Evolutionary conservation across 2,113 vertebrate species (phyloP).

Genomic region (Tautogolabrus adspersus): DNA sequence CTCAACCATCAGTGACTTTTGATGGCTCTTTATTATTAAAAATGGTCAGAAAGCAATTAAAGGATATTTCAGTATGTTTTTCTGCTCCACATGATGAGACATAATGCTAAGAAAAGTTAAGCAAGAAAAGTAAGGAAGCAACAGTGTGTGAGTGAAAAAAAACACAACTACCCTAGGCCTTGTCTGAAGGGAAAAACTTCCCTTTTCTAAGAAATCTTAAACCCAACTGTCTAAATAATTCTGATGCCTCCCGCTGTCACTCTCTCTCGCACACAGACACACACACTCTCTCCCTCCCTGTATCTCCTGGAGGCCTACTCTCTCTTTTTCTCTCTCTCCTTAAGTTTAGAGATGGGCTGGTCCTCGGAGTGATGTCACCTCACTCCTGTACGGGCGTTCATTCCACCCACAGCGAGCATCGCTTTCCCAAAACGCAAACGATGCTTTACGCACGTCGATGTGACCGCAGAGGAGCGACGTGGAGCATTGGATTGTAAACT

Average conservation of each 20-base stretch:
- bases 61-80: neutral
- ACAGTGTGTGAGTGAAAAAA: slow-evolving; percentile 15
- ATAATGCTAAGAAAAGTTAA: slow-evolving; percentile 3
- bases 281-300: neutral
- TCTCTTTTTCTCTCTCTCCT: slow-evolving; percentile 8
- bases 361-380: slow-evolving; percentile 78
- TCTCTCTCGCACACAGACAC: too few species aligned
- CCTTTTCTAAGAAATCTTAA: slow-evolving; percentile 33
- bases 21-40: neutral
- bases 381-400: slow-evolving; percentile 61
- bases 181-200: slow-evolving; percentile 17
- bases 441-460: slow-evolving; percentile 56
- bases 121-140: slow-evolving; percentile 1
- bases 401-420: slow-evolving; percentile 45
- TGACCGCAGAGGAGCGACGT: slow-evolving; percentile 1
- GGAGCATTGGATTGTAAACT: slow-evolving; percentile 6
- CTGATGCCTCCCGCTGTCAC: neutral
- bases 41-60: neutral
- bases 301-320: neutral
- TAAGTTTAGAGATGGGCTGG: slow-evolving; percentile 72
- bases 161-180: slow-evolving; percentile 5
- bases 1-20: slow-evolving; percentile 24
- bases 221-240: slow-evolving; percentile 13
- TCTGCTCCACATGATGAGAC: too few species aligned
- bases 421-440: slow-evolving; percentile 37